Conservation (phyloP, 1,140 invertebrate species). For the Caenorhabditis remanei region DNA sequence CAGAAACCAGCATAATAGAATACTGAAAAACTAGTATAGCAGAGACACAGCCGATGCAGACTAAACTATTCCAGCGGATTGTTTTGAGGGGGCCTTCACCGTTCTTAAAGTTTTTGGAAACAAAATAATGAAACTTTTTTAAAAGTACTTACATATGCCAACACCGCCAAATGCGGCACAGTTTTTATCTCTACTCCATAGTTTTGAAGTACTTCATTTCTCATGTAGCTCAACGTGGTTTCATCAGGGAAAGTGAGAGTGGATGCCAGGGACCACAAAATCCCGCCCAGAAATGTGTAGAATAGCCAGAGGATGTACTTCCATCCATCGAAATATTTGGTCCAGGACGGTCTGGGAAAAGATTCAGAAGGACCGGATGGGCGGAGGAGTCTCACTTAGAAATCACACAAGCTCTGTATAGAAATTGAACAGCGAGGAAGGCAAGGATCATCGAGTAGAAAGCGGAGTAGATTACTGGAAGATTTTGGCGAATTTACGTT, state of each 20-base stretch:
- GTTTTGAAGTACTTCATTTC: background rate
- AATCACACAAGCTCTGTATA: background rate
- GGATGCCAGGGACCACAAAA: background rate
- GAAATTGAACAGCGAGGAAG: background rate
- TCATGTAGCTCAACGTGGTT: background rate
- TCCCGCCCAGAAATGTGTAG: background rate
- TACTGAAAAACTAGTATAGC: background rate
- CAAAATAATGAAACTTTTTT: background rate
- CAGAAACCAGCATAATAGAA: background rate
- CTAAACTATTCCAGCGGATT: background rate
- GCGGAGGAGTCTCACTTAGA: background rate
- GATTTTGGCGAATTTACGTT: background rate
- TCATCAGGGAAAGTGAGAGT: background rate
- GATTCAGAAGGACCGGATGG: background rate
- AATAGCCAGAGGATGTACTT: background rate
- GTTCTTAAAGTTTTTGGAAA: background rate
- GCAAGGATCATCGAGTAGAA: constrained; percentile 6
- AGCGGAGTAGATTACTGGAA: background rate
- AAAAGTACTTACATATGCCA: background rate
- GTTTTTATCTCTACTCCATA: constrained; percentile 1
- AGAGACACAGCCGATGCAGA: background rate
- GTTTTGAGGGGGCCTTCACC: background rate
- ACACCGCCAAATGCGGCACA: background rate
- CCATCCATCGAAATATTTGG: background rate
- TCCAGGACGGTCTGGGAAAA: background rate